Base-by-base conservation (phyloP, 92 coral and sea anemone species). In the Siderastrea siderea region DNA sequence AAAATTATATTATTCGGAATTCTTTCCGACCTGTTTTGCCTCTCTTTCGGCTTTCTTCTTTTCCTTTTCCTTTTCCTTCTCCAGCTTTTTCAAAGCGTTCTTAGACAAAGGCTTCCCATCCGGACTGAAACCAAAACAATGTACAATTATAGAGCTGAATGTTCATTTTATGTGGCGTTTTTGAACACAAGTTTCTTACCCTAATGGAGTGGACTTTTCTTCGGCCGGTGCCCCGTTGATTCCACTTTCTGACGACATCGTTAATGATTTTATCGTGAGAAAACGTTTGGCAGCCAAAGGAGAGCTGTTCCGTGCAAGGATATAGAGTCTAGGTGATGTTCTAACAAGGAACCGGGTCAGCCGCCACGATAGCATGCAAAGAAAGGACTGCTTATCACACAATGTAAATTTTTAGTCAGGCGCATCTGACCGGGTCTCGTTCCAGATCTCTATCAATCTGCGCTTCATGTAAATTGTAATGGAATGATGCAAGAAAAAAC, bases 101-200 rank as follows among this genome's bases (percentile, higher is more conserved):
- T 97, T 97, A 3, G 99, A 97, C 82, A 97, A 74, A 15, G 99
- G 99, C 71, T 97, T 92, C 51, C 95, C 98, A 78, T 97, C 99
- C 15, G 98, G 95, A 15, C 99, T 97, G 75, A 74, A 74, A 73
- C 61, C 72, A 74, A 73, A 60, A 61, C 48, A 84, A 83, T 45
- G 10, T 17, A 26, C 45, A 50, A 9, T 26, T 12, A 80, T 1
- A n/a, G 47, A 5, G 16, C 0, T 17, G 46, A 49, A 43, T 68
- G 76, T 44, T 43, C 74, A 19, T 54, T 66, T 53, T 48, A 62
- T 72, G n/a, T 49, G 47, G 26, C 49, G 66, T 52, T 47, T 17
- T 45, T 6, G 19, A 77, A 60, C 5, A 26, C 15, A 17, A 57
- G 11, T 44, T 45, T 12, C 62, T 59, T 11, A 84, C 87, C 87